phyloP scores from a whole-genome alignment of 2,113 vertebrate species.

The Gallinago undulata region DNA sequence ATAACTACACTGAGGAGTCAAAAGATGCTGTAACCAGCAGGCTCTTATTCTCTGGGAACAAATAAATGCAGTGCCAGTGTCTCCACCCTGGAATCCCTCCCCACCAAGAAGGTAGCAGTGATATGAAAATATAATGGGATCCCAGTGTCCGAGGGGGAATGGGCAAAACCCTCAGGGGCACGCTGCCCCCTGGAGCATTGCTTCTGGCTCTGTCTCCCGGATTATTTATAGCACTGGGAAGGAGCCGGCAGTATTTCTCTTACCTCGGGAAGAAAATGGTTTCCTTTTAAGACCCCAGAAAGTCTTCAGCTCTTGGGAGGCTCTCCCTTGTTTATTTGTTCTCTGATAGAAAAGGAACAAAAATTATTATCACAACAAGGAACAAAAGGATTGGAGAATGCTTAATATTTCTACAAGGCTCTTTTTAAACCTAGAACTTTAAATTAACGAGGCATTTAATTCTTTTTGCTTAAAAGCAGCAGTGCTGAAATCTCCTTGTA shows the following conservation, averaged over 20 bases:
- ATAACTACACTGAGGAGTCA: background rate
- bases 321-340: background rate
- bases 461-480: background rate
- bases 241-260: accelerated
- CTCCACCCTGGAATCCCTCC: background rate
- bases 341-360: background rate
- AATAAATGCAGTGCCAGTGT: background rate
- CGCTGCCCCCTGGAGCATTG: accelerated
- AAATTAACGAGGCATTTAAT: background rate
- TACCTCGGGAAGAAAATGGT: background rate
- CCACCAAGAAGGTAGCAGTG: background rate
- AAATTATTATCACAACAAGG: background rate
- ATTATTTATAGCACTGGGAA: background rate
- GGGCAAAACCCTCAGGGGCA: background rate
- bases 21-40: background rate
- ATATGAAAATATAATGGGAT: background rate
- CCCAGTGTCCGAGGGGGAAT: background rate
- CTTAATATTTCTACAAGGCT: background rate
- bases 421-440: background rate
- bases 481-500: background rate
- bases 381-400: background rate
- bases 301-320: accelerated
- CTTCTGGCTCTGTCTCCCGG: accelerated
- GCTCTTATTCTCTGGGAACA: background rate
- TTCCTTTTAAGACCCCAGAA: background rate